Conservation (phyloP, 37 sponge, comb jelly and placozoan genomes). For the Mnemiopsis leidyi region DNA sequence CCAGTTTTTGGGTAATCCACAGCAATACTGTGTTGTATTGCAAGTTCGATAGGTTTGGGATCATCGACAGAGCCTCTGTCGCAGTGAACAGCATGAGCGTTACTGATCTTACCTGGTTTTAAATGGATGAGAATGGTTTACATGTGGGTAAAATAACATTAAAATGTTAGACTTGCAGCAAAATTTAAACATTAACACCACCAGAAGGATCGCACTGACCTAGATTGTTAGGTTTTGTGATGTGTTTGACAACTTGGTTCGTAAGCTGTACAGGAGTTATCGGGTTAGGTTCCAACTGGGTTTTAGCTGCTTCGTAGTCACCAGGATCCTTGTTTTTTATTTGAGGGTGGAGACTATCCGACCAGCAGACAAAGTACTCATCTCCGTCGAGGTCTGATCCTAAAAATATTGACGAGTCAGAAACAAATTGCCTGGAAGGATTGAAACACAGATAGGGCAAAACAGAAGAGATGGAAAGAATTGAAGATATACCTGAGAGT, state of each 20-base stretch:
- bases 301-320: background rate
- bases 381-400: constrained; percentile 68
- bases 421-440: no score
- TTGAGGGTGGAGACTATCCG: background rate
- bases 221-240: constrained; percentile 24
- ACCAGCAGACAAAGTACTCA: constrained; percentile 66
- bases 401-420: no score
- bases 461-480: no score
- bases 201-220: no score
- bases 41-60: constrained; percentile 27
- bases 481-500: constrained; percentile 58
- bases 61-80: background rate
- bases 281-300: background rate
- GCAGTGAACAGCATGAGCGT: constrained; percentile 12
- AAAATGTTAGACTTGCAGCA: no score
- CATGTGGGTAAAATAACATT: no score
- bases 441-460: no score
- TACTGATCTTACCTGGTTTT: constrained; percentile 44
- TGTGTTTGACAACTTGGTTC: constrained; percentile 17
- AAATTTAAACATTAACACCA: no score
- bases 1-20: constrained; percentile 69
- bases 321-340: background rate
- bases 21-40: constrained; percentile 45
- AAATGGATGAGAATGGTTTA: no score
- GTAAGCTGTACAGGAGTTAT: background rate